phyloP scores from a whole-genome alignment of 2,888 invertebrate species.

The Mimachlamys varia region DNA sequence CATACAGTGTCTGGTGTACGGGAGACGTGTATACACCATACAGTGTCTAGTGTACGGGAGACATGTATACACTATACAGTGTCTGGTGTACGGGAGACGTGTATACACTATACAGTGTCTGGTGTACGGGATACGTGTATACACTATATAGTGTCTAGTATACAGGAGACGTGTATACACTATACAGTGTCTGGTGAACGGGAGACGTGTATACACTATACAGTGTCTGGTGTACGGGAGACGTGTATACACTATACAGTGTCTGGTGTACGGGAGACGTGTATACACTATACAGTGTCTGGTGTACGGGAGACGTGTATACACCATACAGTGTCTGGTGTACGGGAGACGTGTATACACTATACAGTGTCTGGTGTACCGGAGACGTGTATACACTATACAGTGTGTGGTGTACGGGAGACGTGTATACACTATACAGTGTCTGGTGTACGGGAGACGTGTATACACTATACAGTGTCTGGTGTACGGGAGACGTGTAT shows the following conservation, averaged over 20 bases:
- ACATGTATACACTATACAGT: constrained; percentile 8
- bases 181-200: background rate
- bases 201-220: background rate
- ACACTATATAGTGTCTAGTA: background rate
- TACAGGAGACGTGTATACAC: background rate
- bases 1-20: background rate
- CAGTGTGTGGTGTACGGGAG: background rate
- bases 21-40: background rate
- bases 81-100: background rate
- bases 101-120: constrained; percentile 10
- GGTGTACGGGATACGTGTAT: background rate
- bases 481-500: background rate
- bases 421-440: constrained; percentile 24
- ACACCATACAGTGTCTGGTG: background rate
- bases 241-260: background rate
- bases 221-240: background rate
- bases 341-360: background rate
- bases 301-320: background rate
- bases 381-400: background rate
- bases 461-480: background rate
- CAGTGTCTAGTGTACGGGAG: background rate
- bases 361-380: background rate
- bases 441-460: background rate
- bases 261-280: background rate
- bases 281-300: background rate